Conservation (phyloP, 1,140 invertebrate genomes). For the Sogatella furcifera region DNA sequence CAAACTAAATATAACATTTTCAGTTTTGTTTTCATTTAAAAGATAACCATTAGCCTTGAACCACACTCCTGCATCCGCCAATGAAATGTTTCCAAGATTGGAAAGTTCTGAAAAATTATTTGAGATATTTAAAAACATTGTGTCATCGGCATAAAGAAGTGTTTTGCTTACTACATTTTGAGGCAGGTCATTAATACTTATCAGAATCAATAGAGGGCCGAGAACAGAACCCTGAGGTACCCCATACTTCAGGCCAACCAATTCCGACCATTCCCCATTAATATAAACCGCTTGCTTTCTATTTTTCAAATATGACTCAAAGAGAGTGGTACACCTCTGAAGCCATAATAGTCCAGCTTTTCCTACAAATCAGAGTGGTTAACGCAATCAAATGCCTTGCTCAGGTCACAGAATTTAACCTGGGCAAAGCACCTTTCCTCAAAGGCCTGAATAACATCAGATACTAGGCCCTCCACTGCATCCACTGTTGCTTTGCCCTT, state of each 20-base stretch:
- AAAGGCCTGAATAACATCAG: no score
- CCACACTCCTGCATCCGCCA: background rate
- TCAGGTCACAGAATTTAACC: background rate
- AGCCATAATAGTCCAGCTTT: no score
- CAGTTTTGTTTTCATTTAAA: slow-evolving; percentile 14
- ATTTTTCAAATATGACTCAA: no score
- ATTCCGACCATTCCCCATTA: background rate
- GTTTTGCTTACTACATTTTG: slow-evolving; percentile 2
- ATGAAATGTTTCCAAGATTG: background rate
- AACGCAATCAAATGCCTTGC: background rate
- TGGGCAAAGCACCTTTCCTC: no score
- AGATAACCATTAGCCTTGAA: background rate
- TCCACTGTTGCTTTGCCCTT: no score
- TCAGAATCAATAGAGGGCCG: background rate
- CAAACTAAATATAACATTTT: no score
- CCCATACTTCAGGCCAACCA: background rate
- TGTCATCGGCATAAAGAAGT: no score
- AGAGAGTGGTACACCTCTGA: no score
- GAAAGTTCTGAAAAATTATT: background rate
- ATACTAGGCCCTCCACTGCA: background rate
- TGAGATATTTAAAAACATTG: no score
- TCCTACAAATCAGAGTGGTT: background rate
- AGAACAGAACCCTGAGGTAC: slow-evolving; percentile 1
- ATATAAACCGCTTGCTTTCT: background rate
- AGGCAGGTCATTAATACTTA: background rate